Evolutionary conservation across 2,888 invertebrate genomes (phyloP).

Genomic region (Anagyrus pseudococci): DNA sequence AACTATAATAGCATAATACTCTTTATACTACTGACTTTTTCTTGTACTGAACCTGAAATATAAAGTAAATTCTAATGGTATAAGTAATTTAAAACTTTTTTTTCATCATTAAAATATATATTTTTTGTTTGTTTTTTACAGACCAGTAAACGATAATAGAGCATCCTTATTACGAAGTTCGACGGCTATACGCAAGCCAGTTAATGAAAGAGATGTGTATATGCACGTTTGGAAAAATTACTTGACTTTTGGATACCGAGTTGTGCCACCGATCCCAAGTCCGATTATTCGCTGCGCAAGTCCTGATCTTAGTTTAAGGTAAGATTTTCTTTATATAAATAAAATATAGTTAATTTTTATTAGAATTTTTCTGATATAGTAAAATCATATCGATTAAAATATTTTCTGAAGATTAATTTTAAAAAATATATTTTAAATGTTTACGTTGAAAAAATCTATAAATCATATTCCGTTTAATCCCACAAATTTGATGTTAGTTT

Average conservation of each 20-base stretch:
- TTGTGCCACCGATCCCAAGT: slow-evolving; percentile 90
- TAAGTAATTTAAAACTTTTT: too few relatives aligned
- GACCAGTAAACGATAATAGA: slow-evolving; percentile 94
- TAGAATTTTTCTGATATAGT: background rate
- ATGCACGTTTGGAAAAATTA: slow-evolving; percentile 98
- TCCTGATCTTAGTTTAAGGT: slow-evolving; percentile 91
- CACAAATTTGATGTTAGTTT: slow-evolving; percentile 22
- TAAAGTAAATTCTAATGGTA: too few relatives aligned
- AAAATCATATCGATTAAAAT: slow-evolving; percentile 1
- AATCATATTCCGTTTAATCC: slow-evolving; percentile 6
- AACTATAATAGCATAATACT: too few relatives aligned
- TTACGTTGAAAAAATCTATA: slow-evolving; percentile 1
- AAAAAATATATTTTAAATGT: slow-evolving; percentile 22
- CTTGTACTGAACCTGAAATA: too few relatives aligned
- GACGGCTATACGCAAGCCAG: slow-evolving; percentile 85
- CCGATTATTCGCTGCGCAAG: slow-evolving; percentile 90
- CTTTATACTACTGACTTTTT: too few relatives aligned
- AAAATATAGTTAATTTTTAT: background rate
- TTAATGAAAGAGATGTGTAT: slow-evolving; percentile 92
- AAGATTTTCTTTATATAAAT: slow-evolving; percentile 46
- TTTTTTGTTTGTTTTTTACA: slow-evolving; percentile 59
- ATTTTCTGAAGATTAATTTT: background rate
- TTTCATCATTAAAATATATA: too few relatives aligned
- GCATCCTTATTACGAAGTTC: slow-evolving; percentile 91
- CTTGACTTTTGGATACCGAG: slow-evolving; percentile 93